Base-by-base conservation (phyloP, 2,797 vertebrate species). In the Dipus sagitta region DNA sequence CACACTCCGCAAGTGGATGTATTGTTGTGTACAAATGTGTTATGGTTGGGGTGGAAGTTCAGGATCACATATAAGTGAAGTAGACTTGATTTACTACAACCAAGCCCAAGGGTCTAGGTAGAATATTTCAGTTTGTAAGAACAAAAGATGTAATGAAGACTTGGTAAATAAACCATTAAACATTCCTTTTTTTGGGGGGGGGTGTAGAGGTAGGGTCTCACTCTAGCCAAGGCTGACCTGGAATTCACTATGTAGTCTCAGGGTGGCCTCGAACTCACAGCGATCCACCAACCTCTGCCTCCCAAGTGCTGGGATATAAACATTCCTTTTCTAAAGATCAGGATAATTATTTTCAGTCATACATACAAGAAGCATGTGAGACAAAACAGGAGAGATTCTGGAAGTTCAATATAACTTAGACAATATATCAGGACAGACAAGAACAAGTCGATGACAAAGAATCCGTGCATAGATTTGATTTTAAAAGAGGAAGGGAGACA, bases 321-420 rank as follows among this genome's bases (percentile, higher is more conserved):
- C 47, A 89, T 58, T 74, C 23, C 9, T 26, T 20, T 20, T 65
- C 70, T 62, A 77, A 77, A 89, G n/a, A 79, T 74, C 23, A 23
- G 1, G 60, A 26, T 64, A 71, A 81, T 85, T 87, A 72, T 68
- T 86, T 96, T 84, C 42, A 70, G n/a, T 89, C 28, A 79, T 26
- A 82, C 83, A 62, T 28, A n/a, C 2, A 67, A 84, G 72, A 91
- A 70, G 32, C 11, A 52, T 28, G 17, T 72, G 4, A 1, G 80
- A 83, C 38, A 60, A n/a, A 92, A n/a, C 4, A 68, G 14, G 17
- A 13, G 30, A 87, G 15, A 91, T 67, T 47, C 32, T 52, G 24
- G 34, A 92, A 93, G 30, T 78, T 94, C 17, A 86, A 9, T 70
- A 65, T 10, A 83, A 70, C 76, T 86, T 47, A 90, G 17, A 32